These are phyloP conservation scores for Congeria kusceri DNA, from an alignment of 2,888 invertebrate genomes.

Conservation along the genomic window DNA sequence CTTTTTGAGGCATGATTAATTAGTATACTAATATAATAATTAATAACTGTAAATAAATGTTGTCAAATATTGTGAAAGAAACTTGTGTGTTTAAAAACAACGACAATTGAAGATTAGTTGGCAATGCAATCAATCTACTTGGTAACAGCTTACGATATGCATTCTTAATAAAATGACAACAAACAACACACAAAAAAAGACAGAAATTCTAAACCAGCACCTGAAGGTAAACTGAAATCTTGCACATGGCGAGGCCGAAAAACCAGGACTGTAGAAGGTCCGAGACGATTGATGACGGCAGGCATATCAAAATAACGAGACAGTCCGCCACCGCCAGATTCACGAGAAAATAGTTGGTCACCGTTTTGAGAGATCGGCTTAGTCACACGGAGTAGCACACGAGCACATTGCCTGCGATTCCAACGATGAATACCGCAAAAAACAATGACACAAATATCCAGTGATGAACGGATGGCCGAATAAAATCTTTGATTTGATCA, in stretches of 20 bases:
- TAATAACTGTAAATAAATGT: no score
- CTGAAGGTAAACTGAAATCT: constrained; percentile 95
- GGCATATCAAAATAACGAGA: constrained; percentile 94
- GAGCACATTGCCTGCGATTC: constrained; percentile 93
- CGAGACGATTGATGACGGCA: constrained; percentile 95
- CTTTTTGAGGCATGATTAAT: no score
- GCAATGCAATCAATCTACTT: no score
- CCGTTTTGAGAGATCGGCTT: constrained; percentile 95
- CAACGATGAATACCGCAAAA: constrained; percentile 92
- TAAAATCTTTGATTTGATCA: constrained; percentile 4
- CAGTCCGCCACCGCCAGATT: constrained; percentile 94
- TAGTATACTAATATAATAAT: no score
- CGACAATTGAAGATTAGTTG: no score
- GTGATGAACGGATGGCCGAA: constrained; percentile 82
- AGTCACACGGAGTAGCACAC: constrained; percentile 95
- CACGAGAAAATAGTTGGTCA: constrained; percentile 97
- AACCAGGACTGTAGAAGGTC: constrained; percentile 98
- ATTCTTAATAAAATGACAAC: no score
- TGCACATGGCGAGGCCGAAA: constrained; percentile 94
- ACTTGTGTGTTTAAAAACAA: no score
- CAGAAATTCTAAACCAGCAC: constrained; percentile 86
- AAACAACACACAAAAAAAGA: no score
- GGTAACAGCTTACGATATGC: no score
- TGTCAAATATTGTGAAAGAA: no score
- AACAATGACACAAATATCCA: constrained; percentile 93